Evolutionary conservation across 2,113 vertebrate species (phyloP), one percentile per base, ranked within the genome.

Genomic region (Lasiurus borealis): DNA sequence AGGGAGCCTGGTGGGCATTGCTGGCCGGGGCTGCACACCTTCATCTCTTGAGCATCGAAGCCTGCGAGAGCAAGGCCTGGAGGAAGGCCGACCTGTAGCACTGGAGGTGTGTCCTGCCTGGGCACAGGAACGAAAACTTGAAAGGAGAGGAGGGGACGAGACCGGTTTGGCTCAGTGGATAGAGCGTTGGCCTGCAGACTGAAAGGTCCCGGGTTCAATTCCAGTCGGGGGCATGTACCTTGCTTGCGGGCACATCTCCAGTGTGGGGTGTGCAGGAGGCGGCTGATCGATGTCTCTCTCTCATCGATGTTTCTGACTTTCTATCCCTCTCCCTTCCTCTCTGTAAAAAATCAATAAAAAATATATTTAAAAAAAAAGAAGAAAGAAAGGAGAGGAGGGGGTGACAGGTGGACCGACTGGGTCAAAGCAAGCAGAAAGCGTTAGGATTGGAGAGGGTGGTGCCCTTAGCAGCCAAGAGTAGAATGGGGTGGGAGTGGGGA

Each of bases 31-130:
- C 64, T 5, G 46, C 25, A 2, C 84, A 44, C 78, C 66, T 85
- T 25, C 84, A 52, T 83, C 82, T 83, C 78, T 1, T 0, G 3
- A 29, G 75, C 90, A 93, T 84, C 94, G 69, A 81, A 88, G 85
- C 18, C 8, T 0, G 50, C 4, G 6, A 18, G 3, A 27, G 48
- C 0, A 5, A 36, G 29, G 9, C 40, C 18, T 1, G 21, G 44
- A 40, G 77, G 62, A 36, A 76, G 90, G 44, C 6, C 1, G 2
- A 0, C 44, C 48, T 76, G 40, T 7, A 8, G 80, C 8, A 21
- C 73, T 0, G 46, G 40, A n/a, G 8, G 6, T 12, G 77, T 36
- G 50, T 52, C 91, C 14, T 25, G 59, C 57, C 15, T 27, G 59
- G 88, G 85, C 46, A 1, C 23, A 0, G 9, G 80, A 40, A 5